Percentiles rank a stretch among this genome's conserved stretches.
phyloP scores from a whole-genome alignment of 2,113 vertebrate genomes.

The Oncorhynchus kisutch region DNA sequence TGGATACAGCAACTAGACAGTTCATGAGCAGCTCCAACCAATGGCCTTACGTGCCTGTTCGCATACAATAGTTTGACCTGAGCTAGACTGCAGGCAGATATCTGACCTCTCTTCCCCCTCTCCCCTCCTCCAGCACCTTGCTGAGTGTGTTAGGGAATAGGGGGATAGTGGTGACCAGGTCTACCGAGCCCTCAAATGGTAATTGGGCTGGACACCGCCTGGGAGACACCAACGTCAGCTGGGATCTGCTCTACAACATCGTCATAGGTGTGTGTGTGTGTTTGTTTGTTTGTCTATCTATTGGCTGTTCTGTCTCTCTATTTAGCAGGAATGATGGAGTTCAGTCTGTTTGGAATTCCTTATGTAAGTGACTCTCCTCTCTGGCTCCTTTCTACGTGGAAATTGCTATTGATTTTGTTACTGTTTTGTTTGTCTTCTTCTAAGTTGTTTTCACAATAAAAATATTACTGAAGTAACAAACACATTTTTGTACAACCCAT shows the following conservation, averaged over 20 bases:
- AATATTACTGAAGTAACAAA: neutral
- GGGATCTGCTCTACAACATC: conserved; percentile 85
- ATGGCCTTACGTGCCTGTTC: too few species aligned
- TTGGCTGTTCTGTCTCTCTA: conserved; percentile 27
- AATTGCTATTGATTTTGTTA: neutral
- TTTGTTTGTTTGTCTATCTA: conserved; percentile 6
- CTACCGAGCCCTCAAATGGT: conserved; percentile 87
- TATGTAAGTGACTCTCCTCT: conserved; percentile 80
- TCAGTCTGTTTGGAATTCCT: conserved; percentile 91
- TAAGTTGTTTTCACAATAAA: neutral
- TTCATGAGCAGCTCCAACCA: too few species aligned
- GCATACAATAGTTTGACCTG: too few species aligned
- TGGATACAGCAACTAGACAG: too few species aligned
- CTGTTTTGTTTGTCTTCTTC: neutral
- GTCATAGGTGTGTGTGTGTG: conserved; percentile 80
- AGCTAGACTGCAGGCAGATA: too few species aligned
- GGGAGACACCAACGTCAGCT: conserved; percentile 82
- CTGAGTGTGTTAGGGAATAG: conserved; percentile 63
- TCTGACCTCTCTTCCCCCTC: neutral
- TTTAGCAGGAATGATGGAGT: conserved; percentile 90
- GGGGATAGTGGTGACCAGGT: conserved; percentile 80
- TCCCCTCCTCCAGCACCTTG: conserved; percentile 51
- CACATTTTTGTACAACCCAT: too few species aligned
- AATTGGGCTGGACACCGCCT: conserved; percentile 91
- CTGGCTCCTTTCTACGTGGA: conserved; percentile 23